phyloP scores from a whole-genome alignment of 2,113 vertebrate genomes.

The Megaceryle maxima region DNA sequence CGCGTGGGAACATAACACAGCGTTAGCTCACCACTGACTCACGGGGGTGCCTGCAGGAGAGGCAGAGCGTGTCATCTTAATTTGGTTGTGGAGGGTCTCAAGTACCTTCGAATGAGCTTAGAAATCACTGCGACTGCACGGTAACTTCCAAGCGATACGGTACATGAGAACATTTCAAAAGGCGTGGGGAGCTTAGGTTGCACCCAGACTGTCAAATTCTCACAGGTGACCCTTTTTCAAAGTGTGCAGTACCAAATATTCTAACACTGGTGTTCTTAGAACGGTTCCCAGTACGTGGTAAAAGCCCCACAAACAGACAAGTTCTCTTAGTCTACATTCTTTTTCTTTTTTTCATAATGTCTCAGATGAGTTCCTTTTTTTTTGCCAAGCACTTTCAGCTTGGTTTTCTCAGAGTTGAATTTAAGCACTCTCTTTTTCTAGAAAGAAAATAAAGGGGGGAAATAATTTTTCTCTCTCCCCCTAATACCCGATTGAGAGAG shows the following conservation, averaged over 20 bases:
- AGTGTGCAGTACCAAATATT: not conserved
- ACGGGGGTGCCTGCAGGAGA: not conserved
- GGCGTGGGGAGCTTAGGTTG: rapidly evolving
- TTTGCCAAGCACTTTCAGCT: not conserved
- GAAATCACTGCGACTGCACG: not conserved
- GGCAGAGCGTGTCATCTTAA: rapidly evolving
- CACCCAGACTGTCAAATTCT: not conserved
- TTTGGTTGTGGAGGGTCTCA: not conserved
- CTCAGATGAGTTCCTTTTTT: not conserved
- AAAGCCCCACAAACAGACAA: not conserved
- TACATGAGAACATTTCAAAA: not conserved
- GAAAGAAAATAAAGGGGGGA: not conserved
- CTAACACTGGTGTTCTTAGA: not conserved
- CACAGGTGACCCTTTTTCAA: not conserved
- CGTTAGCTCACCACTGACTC: no score
- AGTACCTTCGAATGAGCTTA: not conserved
- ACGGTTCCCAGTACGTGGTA: rapidly evolving
- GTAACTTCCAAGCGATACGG: rapidly evolving
- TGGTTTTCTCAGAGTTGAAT: not conserved
- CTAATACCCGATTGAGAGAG: not conserved
- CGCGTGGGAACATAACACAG: rapidly evolving
- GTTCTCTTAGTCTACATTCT: not conserved
- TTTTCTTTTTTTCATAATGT: rapidly evolving
- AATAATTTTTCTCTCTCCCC: not conserved
- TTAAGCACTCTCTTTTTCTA: not conserved